A percentile compares a stretch with the other conserved stretches of the same genome.
Evolutionary conservation across 1,140 invertebrate species (phyloP).

Genomic region (Linepithema humile): DNA sequence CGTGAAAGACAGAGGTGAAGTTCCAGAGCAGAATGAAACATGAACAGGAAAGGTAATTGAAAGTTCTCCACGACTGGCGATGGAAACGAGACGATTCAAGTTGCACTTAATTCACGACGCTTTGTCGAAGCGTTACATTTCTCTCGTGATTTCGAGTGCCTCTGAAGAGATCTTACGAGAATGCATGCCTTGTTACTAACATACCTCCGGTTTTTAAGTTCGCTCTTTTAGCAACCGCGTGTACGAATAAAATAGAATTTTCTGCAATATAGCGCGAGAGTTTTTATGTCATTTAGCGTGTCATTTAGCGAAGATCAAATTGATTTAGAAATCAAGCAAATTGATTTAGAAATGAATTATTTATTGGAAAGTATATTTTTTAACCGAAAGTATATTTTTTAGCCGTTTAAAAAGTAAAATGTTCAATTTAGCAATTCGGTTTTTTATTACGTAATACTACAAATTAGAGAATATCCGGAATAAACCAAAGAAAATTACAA

Average conservation of each 20-base stretch:
- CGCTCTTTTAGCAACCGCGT: not conserved
- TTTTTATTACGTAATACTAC: not conserved
- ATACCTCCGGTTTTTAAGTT: not conserved
- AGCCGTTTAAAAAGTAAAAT: no score
- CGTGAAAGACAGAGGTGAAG: slow-evolving; percentile 42
- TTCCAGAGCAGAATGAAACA: slow-evolving; percentile 31
- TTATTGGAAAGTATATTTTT: no score
- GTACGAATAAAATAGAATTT: not conserved
- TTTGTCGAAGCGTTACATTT: slow-evolving; percentile 22
- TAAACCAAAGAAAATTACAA: not conserved
- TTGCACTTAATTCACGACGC: slow-evolving; percentile 33
- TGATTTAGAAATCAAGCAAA: no score
- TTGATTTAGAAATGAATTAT: no score
- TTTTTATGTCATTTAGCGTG: no score
- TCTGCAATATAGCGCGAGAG: no score
- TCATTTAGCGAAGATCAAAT: no score
- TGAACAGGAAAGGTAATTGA: slow-evolving; percentile 61
- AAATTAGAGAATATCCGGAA: not conserved
- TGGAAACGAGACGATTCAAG: slow-evolving; percentile 38
- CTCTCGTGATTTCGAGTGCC: not conserved
- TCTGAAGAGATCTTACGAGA: not conserved
- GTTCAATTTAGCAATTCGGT: no score
- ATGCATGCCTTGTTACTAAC: not conserved
- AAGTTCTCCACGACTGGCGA: slow-evolving; percentile 50
- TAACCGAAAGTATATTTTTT: no score